A percentile compares a stretch with the other conserved stretches of the same genome.
Evolutionary conservation across 2,888 invertebrate genomes (phyloP).

Genomic region (Mesorhabditis belari): DNA sequence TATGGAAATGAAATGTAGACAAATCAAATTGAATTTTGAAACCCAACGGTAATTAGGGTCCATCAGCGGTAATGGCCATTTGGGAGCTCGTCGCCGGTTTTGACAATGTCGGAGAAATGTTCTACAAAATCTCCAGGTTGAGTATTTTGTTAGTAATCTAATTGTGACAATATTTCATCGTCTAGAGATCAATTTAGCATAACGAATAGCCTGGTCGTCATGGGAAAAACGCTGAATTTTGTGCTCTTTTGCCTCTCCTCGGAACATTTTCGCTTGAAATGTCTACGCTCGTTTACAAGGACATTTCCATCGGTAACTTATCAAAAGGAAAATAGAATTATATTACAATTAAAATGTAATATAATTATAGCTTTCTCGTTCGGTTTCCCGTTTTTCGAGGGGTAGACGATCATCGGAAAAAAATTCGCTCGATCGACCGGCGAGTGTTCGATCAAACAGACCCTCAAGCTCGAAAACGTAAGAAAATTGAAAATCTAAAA

Average conservation of each 20-base stretch:
- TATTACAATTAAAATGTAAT: neutral
- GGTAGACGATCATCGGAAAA: no score
- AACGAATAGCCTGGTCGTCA: conserved; percentile 46
- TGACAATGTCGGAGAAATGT: conserved; percentile 14
- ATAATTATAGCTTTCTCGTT: neutral
- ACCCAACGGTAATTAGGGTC: conserved; percentile 19
- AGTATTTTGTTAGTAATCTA: neutral
- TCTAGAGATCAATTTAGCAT: conserved; percentile 24
- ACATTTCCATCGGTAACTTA: conserved; percentile 45
- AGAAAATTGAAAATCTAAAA: no score
- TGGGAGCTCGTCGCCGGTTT: conserved; percentile 42
- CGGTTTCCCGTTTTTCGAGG: neutral
- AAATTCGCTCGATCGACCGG: no score
- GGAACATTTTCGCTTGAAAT: conserved; percentile 46
- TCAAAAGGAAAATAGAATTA: no score
- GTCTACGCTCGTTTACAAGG: conserved; percentile 32
- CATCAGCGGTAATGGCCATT: conserved; percentile 49
- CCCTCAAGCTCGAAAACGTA: no score
- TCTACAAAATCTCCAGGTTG: conserved; percentile 26
- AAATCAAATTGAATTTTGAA: neutral
- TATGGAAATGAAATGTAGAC: no score
- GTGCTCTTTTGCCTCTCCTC: conserved; percentile 49
- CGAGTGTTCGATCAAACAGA: no score
- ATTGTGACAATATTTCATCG: neutral
- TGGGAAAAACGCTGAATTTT: conserved; percentile 50